Percentiles rank a stretch among this genome's conserved stretches.
phyloP scores from a whole-genome alignment of 2,113 vertebrate species.

The Solea solea region DNA sequence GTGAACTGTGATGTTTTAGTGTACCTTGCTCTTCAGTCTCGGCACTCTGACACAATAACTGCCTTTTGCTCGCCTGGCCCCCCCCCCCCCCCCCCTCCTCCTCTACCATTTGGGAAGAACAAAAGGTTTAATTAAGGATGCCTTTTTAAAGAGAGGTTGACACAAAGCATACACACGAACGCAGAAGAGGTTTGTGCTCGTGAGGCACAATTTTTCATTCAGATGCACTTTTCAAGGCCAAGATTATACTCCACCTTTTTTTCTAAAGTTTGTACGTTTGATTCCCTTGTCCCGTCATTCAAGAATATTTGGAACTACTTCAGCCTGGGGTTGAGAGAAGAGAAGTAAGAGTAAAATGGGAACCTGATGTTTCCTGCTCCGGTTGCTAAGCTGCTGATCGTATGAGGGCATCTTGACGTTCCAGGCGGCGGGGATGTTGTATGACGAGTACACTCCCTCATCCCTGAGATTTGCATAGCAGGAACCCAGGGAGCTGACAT shows the following conservation, averaged over 20 bases:
- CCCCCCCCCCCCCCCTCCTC: slow-evolving; percentile 21
- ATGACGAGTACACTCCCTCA: slow-evolving; percentile 59
- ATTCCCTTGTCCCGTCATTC: too few species aligned
- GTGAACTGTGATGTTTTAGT: slow-evolving; percentile 84
- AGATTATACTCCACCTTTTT: slow-evolving; percentile 8
- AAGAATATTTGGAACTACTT: too few species aligned
- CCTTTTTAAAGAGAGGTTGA: slow-evolving; percentile 59
- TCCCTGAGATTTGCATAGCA: slow-evolving; percentile 76
- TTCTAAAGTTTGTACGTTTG: too few species aligned
- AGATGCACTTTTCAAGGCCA: slow-evolving; percentile 28
- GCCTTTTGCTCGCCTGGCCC: slow-evolving; percentile 70
- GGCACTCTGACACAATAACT: slow-evolving; percentile 76
- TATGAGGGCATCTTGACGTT: slow-evolving; percentile 60
- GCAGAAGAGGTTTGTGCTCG: slow-evolving; percentile 38
- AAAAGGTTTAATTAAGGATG: slow-evolving; percentile 80
- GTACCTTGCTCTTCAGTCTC: slow-evolving; percentile 72
- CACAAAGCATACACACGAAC: slow-evolving; percentile 41
- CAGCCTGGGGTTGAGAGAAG: background rate
- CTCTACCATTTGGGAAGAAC: slow-evolving; percentile 69
- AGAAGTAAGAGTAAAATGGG: slow-evolving; percentile 11
- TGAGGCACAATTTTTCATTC: slow-evolving; percentile 25
- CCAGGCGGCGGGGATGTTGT: slow-evolving; percentile 57
- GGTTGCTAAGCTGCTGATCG: slow-evolving; percentile 63
- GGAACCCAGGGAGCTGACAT: slow-evolving; percentile 76
- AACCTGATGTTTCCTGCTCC: slow-evolving; percentile 38